Percentiles rank a stretch among this genome's conserved stretches.
Conservation (phyloP, 2,888 invertebrate genomes). For the Xylocampa areola region DNA sequence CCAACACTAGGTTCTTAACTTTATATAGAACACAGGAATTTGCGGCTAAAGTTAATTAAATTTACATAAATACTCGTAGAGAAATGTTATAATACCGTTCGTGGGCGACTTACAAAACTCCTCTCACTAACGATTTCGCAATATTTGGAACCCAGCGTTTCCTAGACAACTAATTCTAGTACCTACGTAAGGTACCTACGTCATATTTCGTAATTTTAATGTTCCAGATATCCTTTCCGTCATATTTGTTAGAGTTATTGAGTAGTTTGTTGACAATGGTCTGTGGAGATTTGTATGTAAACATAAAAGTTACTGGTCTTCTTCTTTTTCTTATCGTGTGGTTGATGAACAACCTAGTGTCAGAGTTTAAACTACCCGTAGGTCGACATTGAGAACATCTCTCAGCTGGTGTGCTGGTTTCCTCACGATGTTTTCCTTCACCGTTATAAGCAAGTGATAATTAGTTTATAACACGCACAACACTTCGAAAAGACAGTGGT, state of each 20-base stretch:
- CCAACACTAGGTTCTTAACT: too few species aligned
- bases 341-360: too few species aligned
- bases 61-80: slow-evolving; percentile 5
- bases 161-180: slow-evolving; percentile 42
- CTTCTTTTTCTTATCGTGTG: too few species aligned
- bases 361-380: too few species aligned
- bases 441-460: too few species aligned
- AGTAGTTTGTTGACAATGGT: not conserved
- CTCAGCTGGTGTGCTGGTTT: too few species aligned
- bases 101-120: slow-evolving; percentile 1
- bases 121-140: slow-evolving; percentile 30
- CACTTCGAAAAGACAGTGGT: too few species aligned
- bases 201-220: slow-evolving; percentile 12
- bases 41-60: not conserved
- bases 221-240: not conserved
- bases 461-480: too few species aligned
- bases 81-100: slow-evolving; percentile 12
- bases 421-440: too few species aligned
- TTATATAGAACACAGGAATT: not conserved
- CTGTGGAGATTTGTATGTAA: too few species aligned
- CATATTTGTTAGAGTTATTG: slow-evolving; percentile 23
- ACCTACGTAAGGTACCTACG: slow-evolving; percentile 24
- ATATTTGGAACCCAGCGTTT: slow-evolving; percentile 16
- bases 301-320: too few species aligned
- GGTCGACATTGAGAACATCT: too few species aligned